These are phyloP conservation scores for Bothrops jararaca DNA, from an alignment of 2,113 vertebrate species.

Conservation along the genomic window DNA sequence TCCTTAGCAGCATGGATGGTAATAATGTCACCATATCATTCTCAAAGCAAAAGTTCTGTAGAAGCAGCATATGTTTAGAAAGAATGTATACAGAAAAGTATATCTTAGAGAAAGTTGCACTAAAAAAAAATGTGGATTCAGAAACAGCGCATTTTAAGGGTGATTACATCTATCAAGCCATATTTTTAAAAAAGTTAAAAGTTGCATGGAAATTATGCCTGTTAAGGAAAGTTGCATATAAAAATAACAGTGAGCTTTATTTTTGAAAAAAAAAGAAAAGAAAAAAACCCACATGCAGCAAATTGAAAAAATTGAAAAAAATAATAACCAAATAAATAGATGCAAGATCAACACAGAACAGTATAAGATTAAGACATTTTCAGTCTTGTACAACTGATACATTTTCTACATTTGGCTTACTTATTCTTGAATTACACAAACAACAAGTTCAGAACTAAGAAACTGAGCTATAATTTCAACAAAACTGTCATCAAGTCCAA, in stretches of 20 bases:
- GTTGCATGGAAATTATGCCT: neutral
- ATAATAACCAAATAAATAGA: neutral
- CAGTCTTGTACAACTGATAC: neutral
- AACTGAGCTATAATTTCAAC: neutral
- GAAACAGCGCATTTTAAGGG: neutral
- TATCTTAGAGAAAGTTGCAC: neutral
- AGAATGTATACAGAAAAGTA: neutral
- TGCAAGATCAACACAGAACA: neutral
- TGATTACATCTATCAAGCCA: neutral
- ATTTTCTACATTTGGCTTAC: neutral
- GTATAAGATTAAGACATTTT: neutral
- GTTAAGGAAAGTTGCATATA: neutral
- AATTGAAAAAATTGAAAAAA: neutral
- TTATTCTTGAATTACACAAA: neutral
- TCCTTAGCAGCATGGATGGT: neutral
- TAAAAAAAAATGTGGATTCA: neutral
- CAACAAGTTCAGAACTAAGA: neutral
- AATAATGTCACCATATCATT: neutral
- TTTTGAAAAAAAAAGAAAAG: neutral
- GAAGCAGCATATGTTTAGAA: neutral
- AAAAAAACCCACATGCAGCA: neutral
- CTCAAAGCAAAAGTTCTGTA: neutral
- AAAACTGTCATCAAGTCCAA: neutral
- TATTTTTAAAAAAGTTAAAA: neutral
- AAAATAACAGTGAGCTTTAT: neutral